Evolutionary conservation across 1,140 invertebrate genomes (phyloP).

Genomic region (Subanguina moxae): DNA sequence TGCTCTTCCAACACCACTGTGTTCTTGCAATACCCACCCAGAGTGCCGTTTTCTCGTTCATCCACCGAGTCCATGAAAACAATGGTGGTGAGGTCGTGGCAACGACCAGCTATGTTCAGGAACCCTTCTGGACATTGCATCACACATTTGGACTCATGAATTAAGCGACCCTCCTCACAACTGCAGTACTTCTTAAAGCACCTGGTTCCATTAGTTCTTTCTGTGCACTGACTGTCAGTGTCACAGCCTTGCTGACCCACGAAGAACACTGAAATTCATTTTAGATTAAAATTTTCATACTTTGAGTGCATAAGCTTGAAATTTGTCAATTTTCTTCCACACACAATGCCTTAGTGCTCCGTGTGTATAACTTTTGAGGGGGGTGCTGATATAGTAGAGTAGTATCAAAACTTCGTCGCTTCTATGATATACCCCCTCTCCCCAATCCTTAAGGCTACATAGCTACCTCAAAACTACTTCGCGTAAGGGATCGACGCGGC

Average conservation of each 20-base stretch:
- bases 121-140: conserved; percentile 55
- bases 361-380: no score
- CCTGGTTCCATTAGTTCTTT: conserved; percentile 40
- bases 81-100: conserved; percentile 58
- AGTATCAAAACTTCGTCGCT: no score
- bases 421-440: no score
- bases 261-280: conserved; percentile 21
- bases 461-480: no score
- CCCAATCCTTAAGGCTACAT: no score
- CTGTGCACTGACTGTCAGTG: conserved; percentile 48
- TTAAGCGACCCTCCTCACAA: conserved; percentile 42
- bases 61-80: conserved; percentile 60
- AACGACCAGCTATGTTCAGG: conserved; percentile 56
- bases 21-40: conserved; percentile 53
- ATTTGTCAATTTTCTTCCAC: no score
- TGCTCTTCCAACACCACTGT: conserved; percentile 54
- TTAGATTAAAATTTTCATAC: not conserved
- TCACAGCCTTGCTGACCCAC: conserved; percentile 57
- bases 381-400: no score
- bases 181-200: conserved; percentile 50
- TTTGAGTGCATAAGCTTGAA: no score
- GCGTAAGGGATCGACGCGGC: no score
- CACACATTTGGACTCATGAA: conserved; percentile 55
- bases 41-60: conserved; percentile 53
- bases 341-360: no score